Base-by-base conservation (phyloP, 2,888 invertebrate species). In the Strigamia crassipes region DNA sequence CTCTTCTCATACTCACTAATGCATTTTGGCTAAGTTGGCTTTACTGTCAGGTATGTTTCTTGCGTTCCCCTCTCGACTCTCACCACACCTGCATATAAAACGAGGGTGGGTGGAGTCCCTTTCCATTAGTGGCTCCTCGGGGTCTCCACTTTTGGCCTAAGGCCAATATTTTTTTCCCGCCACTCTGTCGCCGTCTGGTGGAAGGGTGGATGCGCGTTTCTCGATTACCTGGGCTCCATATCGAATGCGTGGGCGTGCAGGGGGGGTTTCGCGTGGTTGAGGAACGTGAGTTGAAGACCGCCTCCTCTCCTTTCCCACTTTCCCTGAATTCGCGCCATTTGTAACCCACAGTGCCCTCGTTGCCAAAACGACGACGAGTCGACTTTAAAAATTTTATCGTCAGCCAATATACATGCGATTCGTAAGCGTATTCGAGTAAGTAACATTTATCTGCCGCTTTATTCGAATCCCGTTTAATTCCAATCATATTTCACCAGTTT, bases 61-160 rank as follows among this genome's bases (percentile, higher is more conserved):
- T 61, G 3, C 41, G 10, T n/a, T n/a, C n/a, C n/a, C n/a, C 61
- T 61, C 61, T 61, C n/a, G 61, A 2, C 61, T 8, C 18, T 61
- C 61, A 61, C 61, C 61, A 61, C 61, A 61, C 61, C 61, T 61
- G 61, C 61, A 61, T 61, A 61, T 61, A 61, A 61, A 61, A 61
- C 61, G 61, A 61, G 6, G 61, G 18, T 61, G 61, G 61, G 61
- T 61, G 61, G 61, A n/a, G 61, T 61, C 61, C n/a, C 61, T 61
- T 61, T 61, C 61, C 61, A 61, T 61, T 61, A 61, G 61, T 61
- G 61, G 61, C 61, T 61, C 61, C 61, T 61, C 6, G 61, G 61
- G 61, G 61, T 61, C 61, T 61, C 61, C 61, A 61, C 61, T 61
- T 61, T 61, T 61, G 61, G 61, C 61, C 61, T 61, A 61, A 23